Evolutionary conservation across 1,140 invertebrate species (phyloP).

Genomic region (Pachyrhynchus sulphureomaculatus): DNA sequence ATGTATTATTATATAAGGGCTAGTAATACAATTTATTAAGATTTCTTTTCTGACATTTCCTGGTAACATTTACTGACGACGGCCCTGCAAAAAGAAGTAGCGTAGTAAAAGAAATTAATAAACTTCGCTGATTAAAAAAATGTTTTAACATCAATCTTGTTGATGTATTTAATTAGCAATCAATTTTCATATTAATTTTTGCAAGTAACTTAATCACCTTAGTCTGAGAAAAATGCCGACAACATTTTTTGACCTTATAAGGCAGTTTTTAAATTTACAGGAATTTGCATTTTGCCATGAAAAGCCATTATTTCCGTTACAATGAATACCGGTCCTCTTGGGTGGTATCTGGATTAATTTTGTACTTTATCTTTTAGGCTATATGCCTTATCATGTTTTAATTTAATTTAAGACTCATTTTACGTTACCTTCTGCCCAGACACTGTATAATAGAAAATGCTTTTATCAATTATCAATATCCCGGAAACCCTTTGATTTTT

Average conservation of each 20-base stretch:
- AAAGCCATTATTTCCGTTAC: neutral
- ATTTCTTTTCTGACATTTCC: no score
- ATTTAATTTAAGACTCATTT: no score
- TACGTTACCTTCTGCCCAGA: no score
- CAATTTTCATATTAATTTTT: slow-evolving; percentile 9
- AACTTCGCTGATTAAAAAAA: slow-evolving; percentile 2
- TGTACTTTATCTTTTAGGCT: no score
- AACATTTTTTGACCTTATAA: slow-evolving; percentile 9
- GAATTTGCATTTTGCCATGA: slow-evolving; percentile 11
- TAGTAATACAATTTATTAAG: no score
- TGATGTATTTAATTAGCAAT: slow-evolving; percentile 10
- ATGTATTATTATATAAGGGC: no score
- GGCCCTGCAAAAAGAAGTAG: no score
- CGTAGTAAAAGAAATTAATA: neutral
- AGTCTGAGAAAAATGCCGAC: neutral
- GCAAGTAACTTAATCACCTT: slow-evolving; percentile 7
- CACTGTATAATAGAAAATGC: no score
- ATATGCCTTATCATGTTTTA: no score
- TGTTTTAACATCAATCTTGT: neutral
- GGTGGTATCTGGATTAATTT: slow-evolving; percentile 6
- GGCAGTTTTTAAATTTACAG: slow-evolving; percentile 12
- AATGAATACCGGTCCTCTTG: neutral
- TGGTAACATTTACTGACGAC: no score
- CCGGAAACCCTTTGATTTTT: no score
- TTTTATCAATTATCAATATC: no score